These are phyloP conservation scores for Eupithecia insigniata DNA, from an alignment of 2,888 invertebrate species.

Conservation along the genomic window DNA sequence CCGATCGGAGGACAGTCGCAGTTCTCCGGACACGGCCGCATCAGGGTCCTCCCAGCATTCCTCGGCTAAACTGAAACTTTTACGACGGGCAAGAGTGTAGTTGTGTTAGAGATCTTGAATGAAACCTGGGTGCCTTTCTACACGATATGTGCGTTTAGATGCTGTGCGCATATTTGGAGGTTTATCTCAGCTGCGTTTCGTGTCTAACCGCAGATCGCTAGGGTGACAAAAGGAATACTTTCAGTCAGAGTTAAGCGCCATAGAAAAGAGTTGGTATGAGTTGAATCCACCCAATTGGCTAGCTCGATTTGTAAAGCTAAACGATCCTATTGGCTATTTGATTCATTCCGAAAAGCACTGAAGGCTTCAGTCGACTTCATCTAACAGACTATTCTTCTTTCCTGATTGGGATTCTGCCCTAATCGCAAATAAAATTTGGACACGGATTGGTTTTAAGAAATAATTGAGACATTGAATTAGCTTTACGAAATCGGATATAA, in stretches of 20 bases:
- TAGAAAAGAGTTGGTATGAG: not conserved
- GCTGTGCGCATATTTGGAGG: not conserved
- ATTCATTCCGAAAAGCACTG: not conserved
- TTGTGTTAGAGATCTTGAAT: not conserved
- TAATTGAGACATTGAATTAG: constrained; percentile 43
- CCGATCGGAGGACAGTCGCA: constrained; percentile 69
- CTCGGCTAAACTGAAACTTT: constrained; percentile 61
- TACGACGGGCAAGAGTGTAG: not conserved
- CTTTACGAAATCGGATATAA: constrained; percentile 22
- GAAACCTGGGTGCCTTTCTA: not conserved
- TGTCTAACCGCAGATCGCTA: not conserved
- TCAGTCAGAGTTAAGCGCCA: not conserved
- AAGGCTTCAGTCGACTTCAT: constrained; percentile 1
- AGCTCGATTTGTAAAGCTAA: not conserved
- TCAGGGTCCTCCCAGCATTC: constrained; percentile 74
- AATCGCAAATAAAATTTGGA: not conserved
- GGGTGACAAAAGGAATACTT: not conserved
- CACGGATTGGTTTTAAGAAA: constrained; percentile 13
- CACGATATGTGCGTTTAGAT: not conserved
- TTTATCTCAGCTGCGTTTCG: not conserved
- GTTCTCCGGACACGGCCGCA: constrained; percentile 68
- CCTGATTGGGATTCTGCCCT: not conserved
- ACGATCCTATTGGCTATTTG: not conserved
- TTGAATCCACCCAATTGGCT: not conserved
- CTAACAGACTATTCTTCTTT: not conserved